Evolutionary conservation across 2,797 vertebrate species (phyloP).

Genomic region (Rhinoraja longicauda): DNA sequence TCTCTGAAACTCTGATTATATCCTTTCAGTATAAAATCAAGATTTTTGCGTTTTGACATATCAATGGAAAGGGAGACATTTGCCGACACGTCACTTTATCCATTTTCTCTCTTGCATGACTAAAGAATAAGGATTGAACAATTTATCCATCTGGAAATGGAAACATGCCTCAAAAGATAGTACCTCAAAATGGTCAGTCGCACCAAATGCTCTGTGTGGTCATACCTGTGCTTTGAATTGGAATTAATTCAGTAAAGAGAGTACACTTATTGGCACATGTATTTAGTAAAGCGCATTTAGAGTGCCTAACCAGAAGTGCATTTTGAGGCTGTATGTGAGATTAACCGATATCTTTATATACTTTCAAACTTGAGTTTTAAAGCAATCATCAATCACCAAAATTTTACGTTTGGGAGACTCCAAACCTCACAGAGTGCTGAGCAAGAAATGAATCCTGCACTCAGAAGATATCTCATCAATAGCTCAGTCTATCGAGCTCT

Average conservation of each 20-base stretch:
- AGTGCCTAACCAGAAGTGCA: too few relatives aligned
- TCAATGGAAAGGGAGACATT: not conserved
- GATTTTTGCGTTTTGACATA: not conserved
- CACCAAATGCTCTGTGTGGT: too few relatives aligned
- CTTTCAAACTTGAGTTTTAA: not conserved
- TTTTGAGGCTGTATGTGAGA: not conserved
- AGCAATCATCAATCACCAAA: not conserved
- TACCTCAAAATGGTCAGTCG: too few relatives aligned
- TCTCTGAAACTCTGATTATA: not conserved
- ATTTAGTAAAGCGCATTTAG: too few relatives aligned
- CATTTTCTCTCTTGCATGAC: not conserved
- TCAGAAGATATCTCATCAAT: slow-evolving; percentile 10
- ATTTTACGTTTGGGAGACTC: not conserved
- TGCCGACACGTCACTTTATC: not conserved
- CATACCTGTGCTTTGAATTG: too few relatives aligned
- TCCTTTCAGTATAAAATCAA: not conserved
- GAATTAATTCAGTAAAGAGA: too few relatives aligned
- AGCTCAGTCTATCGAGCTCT: not conserved
- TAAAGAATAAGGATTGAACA: not conserved
- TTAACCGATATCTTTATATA: not conserved
- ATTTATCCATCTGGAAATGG: not conserved
- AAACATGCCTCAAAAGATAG: not conserved
- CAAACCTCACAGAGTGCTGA: not conserved
- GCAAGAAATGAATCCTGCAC: not conserved
- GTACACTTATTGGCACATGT: too few relatives aligned